phyloP scores from a whole-genome alignment of 2,888 invertebrate species.

The Glaucopsyche alexis region DNA sequence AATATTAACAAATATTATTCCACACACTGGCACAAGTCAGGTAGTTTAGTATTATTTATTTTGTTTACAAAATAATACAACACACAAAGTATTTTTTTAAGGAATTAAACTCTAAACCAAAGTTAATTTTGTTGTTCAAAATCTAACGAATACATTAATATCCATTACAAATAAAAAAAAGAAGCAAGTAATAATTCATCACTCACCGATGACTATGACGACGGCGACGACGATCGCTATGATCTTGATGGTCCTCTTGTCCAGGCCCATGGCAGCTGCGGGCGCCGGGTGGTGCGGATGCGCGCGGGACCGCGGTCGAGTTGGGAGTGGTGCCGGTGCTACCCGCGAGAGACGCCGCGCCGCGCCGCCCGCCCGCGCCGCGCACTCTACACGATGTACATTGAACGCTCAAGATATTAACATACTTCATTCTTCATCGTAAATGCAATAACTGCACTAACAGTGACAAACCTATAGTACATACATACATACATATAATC shows the following conservation, averaged over 20 bases:
- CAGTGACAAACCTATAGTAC: too few species aligned
- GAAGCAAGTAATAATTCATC: neutral
- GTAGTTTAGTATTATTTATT: too few species aligned
- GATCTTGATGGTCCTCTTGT: slow-evolving; percentile 67
- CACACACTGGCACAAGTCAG: too few species aligned
- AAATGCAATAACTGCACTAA: too few species aligned
- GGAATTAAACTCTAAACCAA: too few species aligned
- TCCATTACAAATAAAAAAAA: neutral
- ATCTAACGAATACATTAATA: too few species aligned
- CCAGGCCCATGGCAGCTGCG: slow-evolving; percentile 56
- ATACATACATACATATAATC: too few species aligned
- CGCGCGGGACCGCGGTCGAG: slow-evolving; percentile 35
- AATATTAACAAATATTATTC: too few species aligned
- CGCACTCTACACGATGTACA: slow-evolving; percentile 44
- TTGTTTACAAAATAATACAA: too few species aligned
- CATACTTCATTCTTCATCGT: too few species aligned
- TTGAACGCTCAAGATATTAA: slow-evolving; percentile 40
- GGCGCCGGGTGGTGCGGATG: slow-evolving; percentile 36
- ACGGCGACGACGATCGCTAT: slow-evolving; percentile 58
- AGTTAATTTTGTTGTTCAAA: too few species aligned
- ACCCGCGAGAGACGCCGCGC: slow-evolving; percentile 29
- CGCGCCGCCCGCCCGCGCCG: slow-evolving; percentile 28
- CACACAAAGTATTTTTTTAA: too few species aligned
- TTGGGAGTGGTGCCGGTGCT: slow-evolving; percentile 33
- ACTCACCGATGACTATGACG: slow-evolving; percentile 64